Evolutionary conservation across 2,113 vertebrate species (phyloP), one percentile per base, ranked within the genome.

Genomic region (Mastomys natalensis): DNA sequence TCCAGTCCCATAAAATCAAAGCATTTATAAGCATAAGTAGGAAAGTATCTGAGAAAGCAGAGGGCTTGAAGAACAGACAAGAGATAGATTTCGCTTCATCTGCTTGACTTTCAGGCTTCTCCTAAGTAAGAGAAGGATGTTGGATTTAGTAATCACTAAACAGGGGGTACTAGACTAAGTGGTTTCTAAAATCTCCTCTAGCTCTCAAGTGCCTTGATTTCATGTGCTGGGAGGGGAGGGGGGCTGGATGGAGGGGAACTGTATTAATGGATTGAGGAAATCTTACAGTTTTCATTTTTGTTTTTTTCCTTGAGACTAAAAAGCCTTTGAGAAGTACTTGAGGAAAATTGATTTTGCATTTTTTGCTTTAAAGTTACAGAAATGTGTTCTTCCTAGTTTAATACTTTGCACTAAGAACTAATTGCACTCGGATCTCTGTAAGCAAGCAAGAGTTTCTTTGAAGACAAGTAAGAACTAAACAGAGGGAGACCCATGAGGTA

Each of bases 241-340:
- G 53, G 53, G 53, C 1, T 7, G 13, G 53, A 4, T 10, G 12
- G 29, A 15, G 45, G 60, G n/a, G 77, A 82, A 90, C 77, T 64
- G 19, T 62, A 93, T 88, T 87, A 90, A 31, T 88, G 34, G 62
- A 34, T 58, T 91, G 58, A 91, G 72, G 58, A 95, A 90, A 95
- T 73, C 17, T 94, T 87, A 86, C 81, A 1, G 51, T 51, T 51
- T 51, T 51, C 8, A 10, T 51, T 51, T 51, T 51, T 51, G 51
- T 51, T 51, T 51, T 51, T 85, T 87, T 87, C 62, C 19, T 85
- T 77, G 73, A 87, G 72, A 87, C 55, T 78, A 74, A 95, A 95
- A 96, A 91, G 51, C 73, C 84, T 96, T 60, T 82, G 73, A 93
- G 72, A 92, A 95, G 40, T 66, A 73, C 64, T 62, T 87, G 81